Base-by-base conservation (phyloP, 2,888 invertebrate genomes). In the Meta bourneti region DNA sequence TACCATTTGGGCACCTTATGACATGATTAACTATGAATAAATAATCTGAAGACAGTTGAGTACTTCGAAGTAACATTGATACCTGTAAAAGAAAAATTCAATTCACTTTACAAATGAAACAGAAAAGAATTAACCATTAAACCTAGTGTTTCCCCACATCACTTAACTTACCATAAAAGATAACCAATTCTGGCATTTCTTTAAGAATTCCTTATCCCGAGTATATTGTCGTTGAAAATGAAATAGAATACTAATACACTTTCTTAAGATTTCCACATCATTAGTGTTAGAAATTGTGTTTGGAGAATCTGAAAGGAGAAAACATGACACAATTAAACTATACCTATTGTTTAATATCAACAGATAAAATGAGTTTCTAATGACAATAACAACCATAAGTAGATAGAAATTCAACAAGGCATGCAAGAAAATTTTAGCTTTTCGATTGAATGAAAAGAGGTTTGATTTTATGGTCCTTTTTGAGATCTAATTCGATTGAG, bases 161-260 rank as follows among this genome's bases (percentile, higher is more conserved):
- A 34, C 34, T 72, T 13, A 83, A 8, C 51, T 78, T 83, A 89
- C 89, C 72, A 90, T n/a, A 19, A 52, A 11, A 19, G 71, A 83
- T 49, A 90, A 61, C 89, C 89, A 90, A 6, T 90, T 70, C 48
- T 69, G 83, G 48, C 83, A 72, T 20, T 48, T 79, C 48, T 72
- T 54, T 52, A 90, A 72, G 52, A 84, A 90, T 8, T 78, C 11
- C 61, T 79, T 79, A 49, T 90, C 89, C 48, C 78, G 34, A 13
- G 78, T 83, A 49, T 70, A 79, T 71, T 84, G 84, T 11, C 89
- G 71, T 34, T 90, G 89, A 7, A 70, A 90, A 34, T 84, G 34
- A 74, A 90, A 90, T 19, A 90, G 52, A 54, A 90, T 61, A 13
- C 89, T 90, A 16, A 90, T 90, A 20, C 89, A 90, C 16, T 90